Percentiles rank a stretch among this genome's conserved stretches.
phyloP scores from a whole-genome alignment of 2,113 vertebrate species.

The Eidolon helvum region DNA sequence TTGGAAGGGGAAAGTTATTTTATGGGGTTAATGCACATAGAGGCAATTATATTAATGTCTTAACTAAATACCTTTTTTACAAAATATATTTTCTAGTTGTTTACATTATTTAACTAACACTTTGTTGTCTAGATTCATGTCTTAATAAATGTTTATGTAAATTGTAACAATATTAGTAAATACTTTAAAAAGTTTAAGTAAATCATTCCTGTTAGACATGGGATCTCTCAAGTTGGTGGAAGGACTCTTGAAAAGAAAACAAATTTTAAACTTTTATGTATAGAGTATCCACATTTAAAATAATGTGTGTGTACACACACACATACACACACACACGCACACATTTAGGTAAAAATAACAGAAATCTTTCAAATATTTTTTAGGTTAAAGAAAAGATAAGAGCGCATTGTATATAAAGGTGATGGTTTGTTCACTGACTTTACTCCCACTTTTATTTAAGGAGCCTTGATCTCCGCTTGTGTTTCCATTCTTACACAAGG shows the following conservation, averaged over 20 bases:
- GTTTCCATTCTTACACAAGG: background rate
- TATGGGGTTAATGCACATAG: background rate
- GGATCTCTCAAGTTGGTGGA: background rate
- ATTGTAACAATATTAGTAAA: background rate
- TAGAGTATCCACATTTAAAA: background rate
- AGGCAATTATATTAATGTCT: background rate
- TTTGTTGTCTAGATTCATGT: background rate
- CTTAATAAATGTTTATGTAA: background rate
- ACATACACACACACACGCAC: background rate
- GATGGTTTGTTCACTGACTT: background rate
- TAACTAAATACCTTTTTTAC: background rate
- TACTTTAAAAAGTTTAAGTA: background rate
- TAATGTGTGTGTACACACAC: background rate
- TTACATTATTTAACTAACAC: background rate
- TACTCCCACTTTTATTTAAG: background rate
- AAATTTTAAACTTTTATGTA: conserved; percentile 11
- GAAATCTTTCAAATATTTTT: background rate
- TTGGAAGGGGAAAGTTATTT: too few species aligned
- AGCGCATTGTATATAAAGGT: background rate
- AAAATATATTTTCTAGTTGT: background rate
- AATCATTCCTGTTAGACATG: background rate
- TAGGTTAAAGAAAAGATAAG: background rate
- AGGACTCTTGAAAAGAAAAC: background rate
- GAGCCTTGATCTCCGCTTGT: background rate
- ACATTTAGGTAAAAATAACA: background rate